Evolutionary conservation across 2,888 invertebrate species (phyloP), one percentile per base, ranked within the genome.

Genomic region (Cheiracanthium punctorium): DNA sequence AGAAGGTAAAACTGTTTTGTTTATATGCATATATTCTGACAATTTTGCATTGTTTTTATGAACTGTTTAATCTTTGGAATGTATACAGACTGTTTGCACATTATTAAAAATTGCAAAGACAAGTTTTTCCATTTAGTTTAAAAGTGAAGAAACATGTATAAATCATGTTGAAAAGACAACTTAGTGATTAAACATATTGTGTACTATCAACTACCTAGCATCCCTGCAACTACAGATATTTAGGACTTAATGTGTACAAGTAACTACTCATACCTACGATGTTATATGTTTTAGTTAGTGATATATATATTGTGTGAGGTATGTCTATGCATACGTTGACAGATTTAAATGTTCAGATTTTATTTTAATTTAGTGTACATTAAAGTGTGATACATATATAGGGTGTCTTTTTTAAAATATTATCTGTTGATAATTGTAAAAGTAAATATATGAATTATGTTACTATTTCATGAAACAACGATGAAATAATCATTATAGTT

Each of bases 361-460:
- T 58, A 17, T 58, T 24, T 24, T 24, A 58, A 58, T 79, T 72
- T 84, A 79, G 79, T 77, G 79, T 79, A 79, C 84, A 77, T 85
- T 58, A 12, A 79, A 77, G 84, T 77, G 82, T 84, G 84, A 85
- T 85, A 82, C 75, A n/a, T n/a, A n/a, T n/a, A n/a, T n/a, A 73
- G 69, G 69, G 74, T 85, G 79, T 69, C 70, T 79, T 85, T 85
- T 73, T 37, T 43, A 73, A 69, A 71, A 52, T 76, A 84, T 84
- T 84, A 77, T 77, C 77, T 72, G 33, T 58, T 73, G 33, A 72
- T 73, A 33, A 33, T 70, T 79, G 67, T 48, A 85, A 80, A 85
- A 43, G 72, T 64, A 69, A 82, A 76, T 71, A 43, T 75, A 43
- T 76, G 43, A 52, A 17, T 73, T n/a, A 33, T 28, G 29, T 37